These are phyloP conservation scores for Euspilapteryx auroguttella DNA, from an alignment of 2,888 invertebrate species.

Conservation along the genomic window DNA sequence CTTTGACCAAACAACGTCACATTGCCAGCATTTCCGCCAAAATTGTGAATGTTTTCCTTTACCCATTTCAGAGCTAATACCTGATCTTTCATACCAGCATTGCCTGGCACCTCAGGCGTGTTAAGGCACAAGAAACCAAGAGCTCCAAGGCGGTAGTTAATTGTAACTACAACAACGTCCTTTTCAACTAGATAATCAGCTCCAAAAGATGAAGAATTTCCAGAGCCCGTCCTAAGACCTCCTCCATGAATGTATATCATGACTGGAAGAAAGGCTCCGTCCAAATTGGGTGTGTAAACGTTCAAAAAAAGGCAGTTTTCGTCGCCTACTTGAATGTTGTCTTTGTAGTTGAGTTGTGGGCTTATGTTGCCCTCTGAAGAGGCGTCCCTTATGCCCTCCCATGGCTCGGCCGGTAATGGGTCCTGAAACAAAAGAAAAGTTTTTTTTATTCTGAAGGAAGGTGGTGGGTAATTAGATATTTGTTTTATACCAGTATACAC, in stretches of 20 bases:
- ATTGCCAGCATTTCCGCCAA: constrained; percentile 43
- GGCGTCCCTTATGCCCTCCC: constrained; percentile 64
- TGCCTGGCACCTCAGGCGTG: constrained; percentile 46
- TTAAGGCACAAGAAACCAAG: constrained; percentile 42
- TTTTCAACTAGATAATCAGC: constrained; percentile 58
- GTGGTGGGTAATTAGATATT: too few species aligned
- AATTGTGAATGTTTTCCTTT: constrained; percentile 36
- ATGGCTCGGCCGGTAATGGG: constrained; percentile 56
- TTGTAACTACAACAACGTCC: constrained; percentile 57
- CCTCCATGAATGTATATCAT: constrained; percentile 64
- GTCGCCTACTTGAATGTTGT: constrained; percentile 47
- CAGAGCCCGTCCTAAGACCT: constrained; percentile 51
- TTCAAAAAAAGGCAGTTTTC: constrained; percentile 74
- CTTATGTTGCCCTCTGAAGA: constrained; percentile 63
- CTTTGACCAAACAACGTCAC: constrained; percentile 43
- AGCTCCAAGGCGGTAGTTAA: constrained; percentile 55
- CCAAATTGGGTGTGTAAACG: constrained; percentile 64
- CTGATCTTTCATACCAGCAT: constrained; percentile 45
- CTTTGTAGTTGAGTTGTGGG: constrained; percentile 58
- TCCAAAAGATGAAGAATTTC: constrained; percentile 43
- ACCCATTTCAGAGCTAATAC: constrained; percentile 38
- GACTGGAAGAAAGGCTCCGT: constrained; percentile 48
- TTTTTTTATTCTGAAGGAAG: too few species aligned
- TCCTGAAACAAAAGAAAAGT: constrained; percentile 40
- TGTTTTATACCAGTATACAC: too few species aligned